A percentile compares a stretch with the other conserved stretches of the same genome.
Evolutionary conservation across 2,113 vertebrate genomes (phyloP).

Genomic region (Trogon melanurus): DNA sequence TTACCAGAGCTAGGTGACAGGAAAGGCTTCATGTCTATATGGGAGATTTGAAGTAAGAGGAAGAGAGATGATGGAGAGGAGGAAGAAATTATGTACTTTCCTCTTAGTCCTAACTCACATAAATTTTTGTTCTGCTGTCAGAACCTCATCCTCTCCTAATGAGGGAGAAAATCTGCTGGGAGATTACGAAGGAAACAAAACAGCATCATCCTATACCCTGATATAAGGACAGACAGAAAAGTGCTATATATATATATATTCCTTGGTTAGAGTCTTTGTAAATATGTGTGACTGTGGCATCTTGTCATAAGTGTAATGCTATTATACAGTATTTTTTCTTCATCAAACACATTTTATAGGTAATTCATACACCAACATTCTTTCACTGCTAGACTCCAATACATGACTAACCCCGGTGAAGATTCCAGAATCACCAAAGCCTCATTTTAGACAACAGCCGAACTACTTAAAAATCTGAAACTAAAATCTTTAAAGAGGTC

Average conservation of each 20-base stretch:
- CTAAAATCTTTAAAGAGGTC: background rate
- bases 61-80: slow-evolving; percentile 6
- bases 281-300: background rate
- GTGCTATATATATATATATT: background rate
- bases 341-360: background rate
- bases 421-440: background rate
- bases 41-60: background rate
- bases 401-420: background rate
- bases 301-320: background rate
- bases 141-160: background rate
- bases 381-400: background rate
- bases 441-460: background rate
- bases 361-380: background rate
- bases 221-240: background rate
- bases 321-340: background rate
- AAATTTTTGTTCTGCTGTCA: slow-evolving; percentile 1
- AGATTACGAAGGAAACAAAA: background rate
- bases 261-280: background rate
- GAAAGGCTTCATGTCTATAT: background rate
- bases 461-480: background rate
- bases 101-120: background rate
- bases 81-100: slow-evolving; percentile 26
- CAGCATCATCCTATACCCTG: background rate
- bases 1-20: background rate
- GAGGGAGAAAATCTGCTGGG: background rate